A percentile compares a stretch with the other conserved stretches of the same genome.
These are phyloP conservation scores for Drosophila sordidula DNA, from an alignment of 2,888 invertebrate species.

Conservation along the genomic window DNA sequence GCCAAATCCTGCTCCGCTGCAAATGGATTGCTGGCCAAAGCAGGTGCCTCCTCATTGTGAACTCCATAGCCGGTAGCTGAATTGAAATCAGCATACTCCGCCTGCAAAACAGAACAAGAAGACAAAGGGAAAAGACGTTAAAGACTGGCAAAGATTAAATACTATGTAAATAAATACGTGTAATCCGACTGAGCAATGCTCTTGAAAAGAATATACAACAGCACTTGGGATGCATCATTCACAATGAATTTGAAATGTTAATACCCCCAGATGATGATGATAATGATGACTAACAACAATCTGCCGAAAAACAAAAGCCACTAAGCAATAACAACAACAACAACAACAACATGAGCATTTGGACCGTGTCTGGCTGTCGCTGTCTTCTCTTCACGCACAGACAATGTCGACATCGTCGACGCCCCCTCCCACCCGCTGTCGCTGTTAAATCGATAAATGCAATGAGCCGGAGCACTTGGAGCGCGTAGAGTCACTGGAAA, in stretches of 20 bases:
- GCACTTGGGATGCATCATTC: conserved; percentile 50
- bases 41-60: conserved; percentile 25
- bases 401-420: conserved; percentile 52
- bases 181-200: conserved; percentile 38
- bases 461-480: conserved; percentile 61
- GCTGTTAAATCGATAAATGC: conserved; percentile 76
- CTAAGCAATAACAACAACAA: conserved; percentile 23
- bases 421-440: conserved; percentile 10
- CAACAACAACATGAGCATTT: conserved; percentile 33
- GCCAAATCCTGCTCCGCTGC: conserved; percentile 17
- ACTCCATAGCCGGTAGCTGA: conserved; percentile 65
- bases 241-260: conserved; percentile 54
- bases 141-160: neutral
- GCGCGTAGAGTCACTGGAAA: conserved; percentile 19
- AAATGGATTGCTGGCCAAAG: conserved; percentile 52
- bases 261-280: conserved; percentile 45
- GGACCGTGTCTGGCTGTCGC: conserved; percentile 41
- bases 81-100: conserved; percentile 72
- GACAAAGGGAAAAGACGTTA: neutral
- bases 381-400: conserved; percentile 48
- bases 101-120: conserved; percentile 50
- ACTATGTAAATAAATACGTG: conserved; percentile 20
- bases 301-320: conserved; percentile 49
- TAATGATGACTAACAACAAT: conserved; percentile 67
- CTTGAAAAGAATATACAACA: conserved; percentile 22